Evolutionary conservation across 2,797 vertebrate genomes (phyloP).

Genomic region (Nyctibius grandis): DNA sequence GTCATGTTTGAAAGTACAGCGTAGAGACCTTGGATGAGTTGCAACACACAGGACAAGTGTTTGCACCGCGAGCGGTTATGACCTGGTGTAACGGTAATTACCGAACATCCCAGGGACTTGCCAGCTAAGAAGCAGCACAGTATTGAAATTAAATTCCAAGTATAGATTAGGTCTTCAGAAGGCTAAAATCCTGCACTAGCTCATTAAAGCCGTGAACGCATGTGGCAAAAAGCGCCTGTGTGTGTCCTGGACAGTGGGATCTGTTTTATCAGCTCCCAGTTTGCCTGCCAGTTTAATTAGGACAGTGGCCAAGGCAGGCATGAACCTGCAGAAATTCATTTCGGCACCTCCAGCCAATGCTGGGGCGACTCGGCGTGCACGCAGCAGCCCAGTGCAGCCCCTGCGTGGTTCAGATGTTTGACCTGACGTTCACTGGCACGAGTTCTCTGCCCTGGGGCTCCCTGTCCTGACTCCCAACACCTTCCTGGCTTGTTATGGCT

Average conservation of each 20-base stretch:
- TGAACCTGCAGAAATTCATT: background rate
- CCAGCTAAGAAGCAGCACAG: background rate
- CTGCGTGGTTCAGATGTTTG: background rate
- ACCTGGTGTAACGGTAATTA: background rate
- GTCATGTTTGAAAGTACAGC: slow-evolving; percentile 21
- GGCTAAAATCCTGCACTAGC: background rate
- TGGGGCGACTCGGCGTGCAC: fast-evolving
- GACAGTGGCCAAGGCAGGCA: slow-evolving; percentile 26
- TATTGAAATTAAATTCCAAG: background rate
- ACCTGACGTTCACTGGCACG: background rate
- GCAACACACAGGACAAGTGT: background rate
- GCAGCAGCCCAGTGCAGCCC: background rate
- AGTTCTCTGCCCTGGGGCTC: background rate
- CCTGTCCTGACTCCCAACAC: background rate
- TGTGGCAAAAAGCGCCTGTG: background rate
- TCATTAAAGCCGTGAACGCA: background rate
- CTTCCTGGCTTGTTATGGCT: background rate
- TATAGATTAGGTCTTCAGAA: background rate
- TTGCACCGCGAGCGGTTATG: background rate
- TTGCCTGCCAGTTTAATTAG: slow-evolving; percentile 17
- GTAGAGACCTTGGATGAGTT: background rate
- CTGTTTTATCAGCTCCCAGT: background rate
- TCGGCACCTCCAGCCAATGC: background rate
- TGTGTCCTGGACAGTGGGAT: background rate
- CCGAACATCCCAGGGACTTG: background rate